Percentiles rank a stretch among this genome's conserved stretches.
phyloP scores from a whole-genome alignment of 2,888 invertebrate genomes.

The Pterostichus madidus region DNA sequence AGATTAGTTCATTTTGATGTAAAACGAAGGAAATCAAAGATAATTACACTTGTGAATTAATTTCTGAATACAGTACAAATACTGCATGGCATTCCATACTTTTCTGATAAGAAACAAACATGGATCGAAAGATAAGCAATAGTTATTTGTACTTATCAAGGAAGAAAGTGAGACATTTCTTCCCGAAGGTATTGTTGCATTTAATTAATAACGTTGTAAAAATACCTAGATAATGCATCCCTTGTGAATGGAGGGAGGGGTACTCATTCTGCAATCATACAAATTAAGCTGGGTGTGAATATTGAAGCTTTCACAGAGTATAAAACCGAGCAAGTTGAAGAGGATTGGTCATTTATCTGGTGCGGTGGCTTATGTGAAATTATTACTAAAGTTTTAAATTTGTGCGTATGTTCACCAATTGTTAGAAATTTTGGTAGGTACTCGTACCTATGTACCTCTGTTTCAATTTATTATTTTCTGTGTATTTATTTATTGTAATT shows the following conservation, averaged over 20 bases:
- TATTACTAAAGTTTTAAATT: not conserved
- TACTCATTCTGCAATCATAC: slow-evolving; percentile 21
- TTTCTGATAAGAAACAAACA: not conserved
- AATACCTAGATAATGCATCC: not conserved
- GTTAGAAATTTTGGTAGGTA: not conserved
- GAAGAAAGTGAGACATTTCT: too few species aligned
- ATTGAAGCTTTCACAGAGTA: not conserved
- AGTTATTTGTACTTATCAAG: too few species aligned
- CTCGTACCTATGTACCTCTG: too few species aligned
- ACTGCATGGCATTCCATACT: slow-evolving; percentile 32
- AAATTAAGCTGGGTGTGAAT: slow-evolving; percentile 19
- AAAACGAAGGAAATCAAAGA: too few species aligned
- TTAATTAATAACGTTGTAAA: not conserved
- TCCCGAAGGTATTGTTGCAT: too few species aligned
- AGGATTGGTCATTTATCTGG: not conserved
- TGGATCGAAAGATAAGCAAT: slow-evolving; percentile 35
- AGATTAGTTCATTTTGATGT: too few species aligned
- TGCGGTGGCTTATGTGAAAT: not conserved
- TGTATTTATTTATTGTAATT: too few species aligned
- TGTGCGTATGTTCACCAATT: not conserved
- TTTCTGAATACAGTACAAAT: slow-evolving; percentile 5
- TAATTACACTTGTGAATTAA: too few species aligned
- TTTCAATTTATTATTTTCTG: too few species aligned
- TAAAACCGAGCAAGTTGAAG: not conserved
- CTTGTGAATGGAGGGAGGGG: not conserved